These are phyloP conservation scores for Apodemus speciosus DNA, from an alignment of 2,113 vertebrate species.

Conservation along the genomic window DNA sequence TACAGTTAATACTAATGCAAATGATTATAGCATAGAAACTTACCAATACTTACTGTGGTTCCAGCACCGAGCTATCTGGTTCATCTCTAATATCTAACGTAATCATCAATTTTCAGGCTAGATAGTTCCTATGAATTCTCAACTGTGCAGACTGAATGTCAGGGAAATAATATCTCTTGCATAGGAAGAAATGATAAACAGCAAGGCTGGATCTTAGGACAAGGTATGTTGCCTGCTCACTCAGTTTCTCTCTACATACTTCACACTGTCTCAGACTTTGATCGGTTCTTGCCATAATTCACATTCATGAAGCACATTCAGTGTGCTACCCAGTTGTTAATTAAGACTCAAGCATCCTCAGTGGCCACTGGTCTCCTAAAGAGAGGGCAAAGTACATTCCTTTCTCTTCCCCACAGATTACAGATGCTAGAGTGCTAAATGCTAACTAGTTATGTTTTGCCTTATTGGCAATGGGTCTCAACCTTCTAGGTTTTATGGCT, in stretches of 20 bases:
- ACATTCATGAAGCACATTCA: not conserved
- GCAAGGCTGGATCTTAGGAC: not conserved
- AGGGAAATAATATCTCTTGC: not conserved
- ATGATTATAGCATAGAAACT: not conserved
- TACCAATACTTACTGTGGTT: fast-evolving
- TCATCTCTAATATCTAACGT: not conserved
- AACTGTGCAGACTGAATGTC: not conserved
- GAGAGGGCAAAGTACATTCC: not conserved
- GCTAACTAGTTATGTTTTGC: slow-evolving; percentile 53
- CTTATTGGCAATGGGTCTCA: slow-evolving; percentile 42
- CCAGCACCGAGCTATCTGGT: not conserved
- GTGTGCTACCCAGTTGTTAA: no score
- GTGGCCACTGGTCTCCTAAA: not conserved
- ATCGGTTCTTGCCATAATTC: not conserved
- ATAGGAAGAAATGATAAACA: not conserved
- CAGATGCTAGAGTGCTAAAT: slow-evolving; percentile 33
- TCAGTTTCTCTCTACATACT: not conserved
- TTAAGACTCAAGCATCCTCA: not conserved
- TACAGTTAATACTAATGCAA: not conserved
- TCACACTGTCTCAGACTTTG: not conserved
- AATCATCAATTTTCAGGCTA: not conserved
- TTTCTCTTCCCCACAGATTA: not conserved
- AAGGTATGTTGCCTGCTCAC: not conserved
- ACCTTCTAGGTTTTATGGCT: slow-evolving; percentile 57
- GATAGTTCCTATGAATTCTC: not conserved